Evolutionary conservation across 2,888 invertebrate species (phyloP).

Genomic region (Ormyrus pomaceus): DNA sequence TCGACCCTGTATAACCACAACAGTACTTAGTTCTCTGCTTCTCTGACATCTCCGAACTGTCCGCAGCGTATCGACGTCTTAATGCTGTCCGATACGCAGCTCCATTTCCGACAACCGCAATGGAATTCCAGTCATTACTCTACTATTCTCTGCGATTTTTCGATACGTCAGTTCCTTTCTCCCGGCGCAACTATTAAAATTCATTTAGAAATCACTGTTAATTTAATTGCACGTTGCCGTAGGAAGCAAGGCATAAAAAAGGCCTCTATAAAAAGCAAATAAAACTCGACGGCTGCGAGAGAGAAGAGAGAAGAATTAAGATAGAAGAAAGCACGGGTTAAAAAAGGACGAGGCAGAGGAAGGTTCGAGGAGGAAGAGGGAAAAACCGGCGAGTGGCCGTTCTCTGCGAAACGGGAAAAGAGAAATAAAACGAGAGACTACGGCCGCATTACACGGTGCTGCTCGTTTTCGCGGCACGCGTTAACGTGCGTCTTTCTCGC

Average conservation of each 20-base stretch:
- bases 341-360: neutral
- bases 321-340: neutral
- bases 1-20: neutral
- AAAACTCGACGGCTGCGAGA: neutral
- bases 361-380: neutral
- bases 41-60: neutral
- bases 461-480: neutral
- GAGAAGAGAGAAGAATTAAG: neutral
- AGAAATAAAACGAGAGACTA: conserved; percentile 2
- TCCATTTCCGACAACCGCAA: too few species aligned
- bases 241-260: neutral
- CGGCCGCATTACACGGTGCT: neutral
- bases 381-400: neutral
- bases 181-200: neutral
- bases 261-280: neutral
- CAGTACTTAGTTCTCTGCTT: neutral
- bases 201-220: conserved; percentile 12
- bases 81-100: too few species aligned
- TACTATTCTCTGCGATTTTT: too few species aligned
- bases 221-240: neutral
- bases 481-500: neutral
- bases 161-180: too few species aligned
- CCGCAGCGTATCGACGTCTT: too few species aligned
- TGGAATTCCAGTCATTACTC: too few species aligned
- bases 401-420: neutral